Evolutionary conservation across 2,113 vertebrate genomes (phyloP).

Genomic region (Sebastes fasciatus): DNA sequence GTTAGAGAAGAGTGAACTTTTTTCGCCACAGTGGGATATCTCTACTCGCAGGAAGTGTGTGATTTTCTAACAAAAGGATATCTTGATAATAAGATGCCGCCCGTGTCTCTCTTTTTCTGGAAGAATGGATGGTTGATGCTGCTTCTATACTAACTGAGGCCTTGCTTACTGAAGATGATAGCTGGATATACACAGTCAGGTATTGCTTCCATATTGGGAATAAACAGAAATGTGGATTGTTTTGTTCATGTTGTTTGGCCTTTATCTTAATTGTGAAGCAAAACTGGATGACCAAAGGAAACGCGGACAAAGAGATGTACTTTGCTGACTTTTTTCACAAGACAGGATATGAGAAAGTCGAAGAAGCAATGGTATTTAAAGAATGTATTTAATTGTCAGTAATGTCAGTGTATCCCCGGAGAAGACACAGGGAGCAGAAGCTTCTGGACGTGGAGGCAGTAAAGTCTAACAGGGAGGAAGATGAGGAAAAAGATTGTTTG

Average conservation of each 20-base stretch:
- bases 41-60: background rate
- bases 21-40: constrained; percentile 19
- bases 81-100: background rate
- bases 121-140: background rate
- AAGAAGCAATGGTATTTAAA: background rate
- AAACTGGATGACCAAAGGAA: background rate
- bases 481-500: constrained; percentile 37
- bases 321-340: background rate
- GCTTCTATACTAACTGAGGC: constrained; percentile 16
- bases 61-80: constrained; percentile 3
- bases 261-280: background rate
- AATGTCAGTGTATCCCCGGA: constrained; percentile 34
- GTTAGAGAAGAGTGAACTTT: constrained; percentile 4
- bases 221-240: background rate
- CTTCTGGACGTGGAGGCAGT: constrained; percentile 9
- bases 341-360: background rate
- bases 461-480: background rate
- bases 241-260: no score
- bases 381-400: background rate
- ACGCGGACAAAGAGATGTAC: background rate
- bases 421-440: background rate
- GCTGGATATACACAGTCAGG: constrained; percentile 10
- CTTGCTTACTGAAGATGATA: background rate
- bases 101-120: background rate
- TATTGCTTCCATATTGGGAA: background rate